phyloP scores from a whole-genome alignment of 2,888 invertebrate species.

The Schrankia costaestrigalis region DNA sequence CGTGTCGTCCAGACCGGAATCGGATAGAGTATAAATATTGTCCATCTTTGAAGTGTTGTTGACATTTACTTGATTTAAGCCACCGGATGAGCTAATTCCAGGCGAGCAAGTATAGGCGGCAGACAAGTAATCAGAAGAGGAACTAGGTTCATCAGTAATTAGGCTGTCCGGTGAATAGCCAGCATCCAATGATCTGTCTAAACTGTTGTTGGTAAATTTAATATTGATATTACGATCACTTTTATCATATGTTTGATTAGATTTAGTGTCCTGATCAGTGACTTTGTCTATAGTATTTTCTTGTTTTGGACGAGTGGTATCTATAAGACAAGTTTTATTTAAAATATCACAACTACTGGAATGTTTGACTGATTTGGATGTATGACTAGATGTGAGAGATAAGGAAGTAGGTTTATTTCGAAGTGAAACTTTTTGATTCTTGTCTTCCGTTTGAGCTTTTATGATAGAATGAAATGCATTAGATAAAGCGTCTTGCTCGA shows the following conservation, averaged over 20 bases:
- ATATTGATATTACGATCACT: conserved; percentile 21
- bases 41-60: conserved; percentile 61
- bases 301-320: conserved; percentile 28
- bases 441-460: conserved; percentile 50
- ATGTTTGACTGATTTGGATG: conserved; percentile 62
- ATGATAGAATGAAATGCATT: conserved; percentile 73
- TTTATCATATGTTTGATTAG: conserved; percentile 23
- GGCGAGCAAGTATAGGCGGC: conserved; percentile 62
- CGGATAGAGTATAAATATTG: conserved; percentile 61
- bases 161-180: conserved; percentile 67
- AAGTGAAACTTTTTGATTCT: conserved; percentile 40
- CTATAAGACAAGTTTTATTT: conserved; percentile 40
- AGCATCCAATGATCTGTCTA: conserved; percentile 44
- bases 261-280: conserved; percentile 36
- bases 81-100: conserved; percentile 41
- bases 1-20: conserved; percentile 73
- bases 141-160: conserved; percentile 64
- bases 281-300: conserved; percentile 20
- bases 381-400: conserved; percentile 65
- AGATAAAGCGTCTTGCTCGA: conserved; percentile 76
- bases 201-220: conserved; percentile 24
- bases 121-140: conserved; percentile 69
- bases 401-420: conserved; percentile 60
- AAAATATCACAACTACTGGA: conserved; percentile 66
- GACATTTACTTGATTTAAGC: conserved; percentile 51